Evolutionary conservation across 2,888 invertebrate genomes (phyloP).

Genomic region (Cybosia mesomella): DNA sequence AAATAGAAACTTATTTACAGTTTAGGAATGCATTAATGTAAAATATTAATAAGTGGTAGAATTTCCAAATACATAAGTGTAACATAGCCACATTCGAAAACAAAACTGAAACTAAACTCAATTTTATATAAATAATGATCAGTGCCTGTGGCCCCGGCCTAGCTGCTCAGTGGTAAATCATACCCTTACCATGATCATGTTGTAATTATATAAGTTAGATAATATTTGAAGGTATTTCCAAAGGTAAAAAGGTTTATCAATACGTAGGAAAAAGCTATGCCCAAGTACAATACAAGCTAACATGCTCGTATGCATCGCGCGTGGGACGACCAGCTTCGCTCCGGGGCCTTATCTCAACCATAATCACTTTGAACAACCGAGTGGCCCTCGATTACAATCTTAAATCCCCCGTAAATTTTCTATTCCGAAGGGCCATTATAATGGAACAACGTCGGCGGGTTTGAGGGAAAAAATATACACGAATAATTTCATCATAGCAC

Average conservation of each 20-base stretch:
- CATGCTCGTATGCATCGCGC: constrained; percentile 61
- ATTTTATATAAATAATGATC: not conserved
- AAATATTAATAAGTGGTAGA: too few relatives aligned
- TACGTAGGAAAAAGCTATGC: constrained; percentile 48
- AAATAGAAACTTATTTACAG: too few relatives aligned
- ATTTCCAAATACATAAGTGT: too few relatives aligned
- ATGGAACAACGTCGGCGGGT: constrained; percentile 76
- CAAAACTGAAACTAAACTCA: not conserved
- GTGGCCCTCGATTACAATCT: constrained; percentile 83
- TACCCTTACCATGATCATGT: not conserved
- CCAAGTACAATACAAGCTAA: constrained; percentile 43
- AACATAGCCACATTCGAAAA: too few relatives aligned
- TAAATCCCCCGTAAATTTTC: constrained; percentile 85
- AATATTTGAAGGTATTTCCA: not conserved
- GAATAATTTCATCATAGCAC: constrained; percentile 84
- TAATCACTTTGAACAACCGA: constrained; percentile 86
- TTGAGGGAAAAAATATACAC: constrained; percentile 82
- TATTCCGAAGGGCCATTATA: constrained; percentile 79
- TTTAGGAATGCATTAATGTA: too few relatives aligned
- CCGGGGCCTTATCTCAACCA: constrained; percentile 76
- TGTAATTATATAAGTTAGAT: not conserved
- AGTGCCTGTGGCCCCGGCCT: not conserved
- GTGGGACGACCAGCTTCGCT: constrained; percentile 78
- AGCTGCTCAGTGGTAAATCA: not conserved
- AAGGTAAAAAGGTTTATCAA: constrained; percentile 10